Evolutionary conservation across 2,888 invertebrate species (phyloP).

Genomic region (Stramonita haemastoma): DNA sequence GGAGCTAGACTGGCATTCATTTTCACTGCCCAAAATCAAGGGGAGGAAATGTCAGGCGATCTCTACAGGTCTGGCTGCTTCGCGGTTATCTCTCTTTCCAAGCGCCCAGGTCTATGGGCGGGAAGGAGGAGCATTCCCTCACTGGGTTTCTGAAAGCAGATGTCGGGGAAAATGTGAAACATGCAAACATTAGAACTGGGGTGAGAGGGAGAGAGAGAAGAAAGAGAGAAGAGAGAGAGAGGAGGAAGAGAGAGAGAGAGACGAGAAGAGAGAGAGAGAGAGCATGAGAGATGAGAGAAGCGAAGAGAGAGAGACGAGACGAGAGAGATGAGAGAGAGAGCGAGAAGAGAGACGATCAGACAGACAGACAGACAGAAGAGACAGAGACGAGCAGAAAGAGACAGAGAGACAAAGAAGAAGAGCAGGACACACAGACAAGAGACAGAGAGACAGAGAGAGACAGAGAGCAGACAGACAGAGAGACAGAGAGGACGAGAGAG

Average conservation of each 20-base stretch:
- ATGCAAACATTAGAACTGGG: neutral
- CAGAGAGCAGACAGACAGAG: neutral
- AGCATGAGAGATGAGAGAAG: too few relatives aligned
- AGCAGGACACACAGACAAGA: too few relatives aligned
- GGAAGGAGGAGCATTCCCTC: neutral
- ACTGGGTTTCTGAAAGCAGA: conserved; percentile 7
- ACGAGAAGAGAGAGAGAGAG: too few relatives aligned
- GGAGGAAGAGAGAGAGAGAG: neutral
- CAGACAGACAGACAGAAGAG: neutral
- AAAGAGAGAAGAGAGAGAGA: neutral
- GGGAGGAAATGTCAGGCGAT: too few relatives aligned
- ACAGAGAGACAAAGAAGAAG: fast-evolving
- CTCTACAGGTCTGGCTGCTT: too few relatives aligned
- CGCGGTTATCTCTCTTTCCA: neutral
- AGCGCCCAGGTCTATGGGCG: conserved; percentile 1
- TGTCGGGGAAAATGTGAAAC: neutral
- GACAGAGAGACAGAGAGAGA: too few relatives aligned
- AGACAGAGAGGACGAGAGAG: neutral
- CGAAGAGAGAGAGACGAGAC: too few relatives aligned
- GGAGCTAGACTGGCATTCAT: too few relatives aligned
- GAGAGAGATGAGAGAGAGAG: too few relatives aligned
- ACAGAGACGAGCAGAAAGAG: neutral
- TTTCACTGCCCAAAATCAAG: too few relatives aligned
- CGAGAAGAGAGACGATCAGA: neutral
- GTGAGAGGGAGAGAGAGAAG: neutral